Evolutionary conservation across 2,797 vertebrate species (phyloP).

Genomic region (Myotis planiceps): DNA sequence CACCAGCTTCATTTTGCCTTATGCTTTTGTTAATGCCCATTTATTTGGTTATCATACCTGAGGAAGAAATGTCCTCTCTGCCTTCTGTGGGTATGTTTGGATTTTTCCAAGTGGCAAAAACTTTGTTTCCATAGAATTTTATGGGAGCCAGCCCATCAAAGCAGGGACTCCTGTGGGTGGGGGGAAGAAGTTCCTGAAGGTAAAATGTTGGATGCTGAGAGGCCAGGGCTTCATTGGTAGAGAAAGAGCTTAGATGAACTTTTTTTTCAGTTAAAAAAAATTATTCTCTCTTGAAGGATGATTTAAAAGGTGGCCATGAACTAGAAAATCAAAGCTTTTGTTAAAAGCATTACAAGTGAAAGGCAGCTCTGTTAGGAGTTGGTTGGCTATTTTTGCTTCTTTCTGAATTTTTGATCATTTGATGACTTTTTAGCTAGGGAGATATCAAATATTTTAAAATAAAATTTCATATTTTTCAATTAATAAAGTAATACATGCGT

Average conservation of each 20-base stretch:
- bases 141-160: not conserved
- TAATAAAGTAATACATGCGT: not conserved
- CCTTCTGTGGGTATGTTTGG: not conserved
- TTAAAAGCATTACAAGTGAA: not conserved
- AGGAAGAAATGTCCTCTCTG: not conserved
- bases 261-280: not conserved
- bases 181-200: not conserved
- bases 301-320: not conserved
- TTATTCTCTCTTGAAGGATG: not conserved
- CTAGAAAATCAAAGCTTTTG: not conserved
- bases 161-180: not conserved
- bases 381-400: not conserved
- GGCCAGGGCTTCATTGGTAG: not conserved
- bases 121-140: not conserved
- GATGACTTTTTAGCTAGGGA: not conserved
- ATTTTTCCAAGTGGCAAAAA: slow-evolving; percentile 22
- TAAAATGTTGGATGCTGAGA: not conserved
- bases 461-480: not conserved
- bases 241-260: not conserved
- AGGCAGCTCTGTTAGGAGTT: not conserved
- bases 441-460: not conserved
- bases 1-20: not conserved
- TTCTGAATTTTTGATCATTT: slow-evolving; percentile 10
- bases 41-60: not conserved
- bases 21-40: not conserved